These are phyloP conservation scores for Helobdella robusta DNA, from an alignment of 2,888 invertebrate genomes.

Conservation along the genomic window DNA sequence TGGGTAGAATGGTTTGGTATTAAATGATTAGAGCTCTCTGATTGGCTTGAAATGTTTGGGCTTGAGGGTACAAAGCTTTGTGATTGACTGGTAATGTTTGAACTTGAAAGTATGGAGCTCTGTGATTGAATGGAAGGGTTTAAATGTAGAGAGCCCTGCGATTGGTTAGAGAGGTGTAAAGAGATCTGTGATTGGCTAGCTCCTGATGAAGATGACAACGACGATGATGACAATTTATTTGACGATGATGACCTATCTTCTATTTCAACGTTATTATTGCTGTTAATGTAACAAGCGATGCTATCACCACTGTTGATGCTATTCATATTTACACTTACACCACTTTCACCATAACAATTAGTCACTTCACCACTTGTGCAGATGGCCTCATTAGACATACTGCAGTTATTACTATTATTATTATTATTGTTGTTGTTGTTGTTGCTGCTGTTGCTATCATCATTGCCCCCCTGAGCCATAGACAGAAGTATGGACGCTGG, in stretches of 20 bases:
- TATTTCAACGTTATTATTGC: neutral
- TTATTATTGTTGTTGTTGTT: constrained; percentile 9
- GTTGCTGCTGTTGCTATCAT: neutral
- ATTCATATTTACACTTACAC: neutral
- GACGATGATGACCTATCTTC: neutral
- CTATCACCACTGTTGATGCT: neutral
- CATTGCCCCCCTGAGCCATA: neutral
- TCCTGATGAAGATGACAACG: too few species aligned
- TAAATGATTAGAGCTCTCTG: too few species aligned
- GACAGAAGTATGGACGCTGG: constrained; percentile 8
- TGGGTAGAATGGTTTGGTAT: too few species aligned
- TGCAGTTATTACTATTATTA: constrained; percentile 4
- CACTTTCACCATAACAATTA: neutral
- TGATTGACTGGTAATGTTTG: too few species aligned
- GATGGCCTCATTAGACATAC: neutral
- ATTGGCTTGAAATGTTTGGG: too few species aligned
- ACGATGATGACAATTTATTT: too few species aligned
- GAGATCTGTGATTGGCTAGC: too few species aligned
- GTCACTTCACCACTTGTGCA: neutral
- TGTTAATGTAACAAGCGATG: neutral
- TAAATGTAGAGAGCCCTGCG: too few species aligned
- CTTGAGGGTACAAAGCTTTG: too few species aligned
- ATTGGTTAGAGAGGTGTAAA: too few species aligned
- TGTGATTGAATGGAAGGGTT: too few species aligned
- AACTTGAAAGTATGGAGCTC: too few species aligned